Evolutionary conservation across 2,113 vertebrate species (phyloP), one percentile per base, ranked within the genome.

Genomic region (Anolis carolinensis): DNA sequence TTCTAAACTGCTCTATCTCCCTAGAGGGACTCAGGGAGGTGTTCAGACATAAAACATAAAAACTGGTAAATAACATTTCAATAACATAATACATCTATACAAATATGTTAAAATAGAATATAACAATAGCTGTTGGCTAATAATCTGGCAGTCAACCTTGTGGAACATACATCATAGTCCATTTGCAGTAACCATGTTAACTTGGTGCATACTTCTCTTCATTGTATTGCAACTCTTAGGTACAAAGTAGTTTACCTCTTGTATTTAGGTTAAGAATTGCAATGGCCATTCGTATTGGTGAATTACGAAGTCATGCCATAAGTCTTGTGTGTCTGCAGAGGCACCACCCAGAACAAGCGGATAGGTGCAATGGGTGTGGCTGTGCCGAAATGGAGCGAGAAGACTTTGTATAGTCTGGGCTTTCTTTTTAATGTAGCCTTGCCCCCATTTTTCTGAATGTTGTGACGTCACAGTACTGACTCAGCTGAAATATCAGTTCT

Each of bases 381-480:
- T 68, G 27, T 36, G 11, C 39, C 59, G 34, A 18, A 62, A 79
- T 48, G 67, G 8, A 16, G 63, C 34, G 62, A 44, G 78, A 52
- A 16, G 63, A 48, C 39, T 63, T 81, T 34, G 36, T 3, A 73
- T 65, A 74, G 65, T 16, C n/a, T 71, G 65, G 36, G n/a, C 11
- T 21, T 62, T 14, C 4, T 65, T 8, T 81, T 81, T 16, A 50
- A 27, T 44, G 11, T 36, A 81, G 71, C 13, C 14, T 30, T 81
- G 36, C 67, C n/a, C 34, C 25, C 39, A n/a, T 74, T 75, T 65
- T 50, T 81, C 39, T 7, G 32, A 65, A 14, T 65, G 5, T 62
- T 86, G 70, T 86, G 71, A 86, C 75, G 85, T 81, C 85, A 86
- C 68, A 62, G 34, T 80, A 32, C 84, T 86, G 77, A 86, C 68